Base-by-base conservation (phyloP, 2,888 invertebrate genomes). In the Synergus itoensis region DNA sequence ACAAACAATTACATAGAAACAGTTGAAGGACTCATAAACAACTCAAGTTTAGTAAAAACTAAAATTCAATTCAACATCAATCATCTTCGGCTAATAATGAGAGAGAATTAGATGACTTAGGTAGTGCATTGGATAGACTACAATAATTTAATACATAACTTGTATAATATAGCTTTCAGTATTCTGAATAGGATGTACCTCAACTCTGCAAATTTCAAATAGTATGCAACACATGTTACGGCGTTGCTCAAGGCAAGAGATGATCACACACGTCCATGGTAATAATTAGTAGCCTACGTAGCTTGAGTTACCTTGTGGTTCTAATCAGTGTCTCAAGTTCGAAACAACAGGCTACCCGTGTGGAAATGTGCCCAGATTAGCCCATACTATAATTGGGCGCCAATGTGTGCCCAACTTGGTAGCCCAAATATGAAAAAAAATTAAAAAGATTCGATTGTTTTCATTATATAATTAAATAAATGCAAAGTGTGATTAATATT, bases 261-360 rank as follows among this genome's bases (percentile, higher is more conserved):
- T 53, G 73, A 73, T 73, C 73, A 40, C n/a, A 36, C 36, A 73
- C 36, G 53, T 73, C 53, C 73, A 73, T 36, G 36, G 73, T 73
- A 36, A 40, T 73, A 73, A 73, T 73, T 73, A 73, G 73, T 73
- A 36, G 36, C 73, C 48, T 9, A 40, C 53, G 36, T 53, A 73
- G 53, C 73, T 73, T 53, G 53, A 53, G 73, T 73, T 73, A 73
- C 48, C 48, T 48, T 73, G 36, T 53, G 73, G 73, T 53, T 73
- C 36, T 53, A 73, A 73, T 73, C 73, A 53, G 53, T 48, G 73
- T 73, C 53, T 73, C 73, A 73, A 73, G n/a, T 73, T 53, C 53
- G 36, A 36, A 73, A 73, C 36, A 73, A 36, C 36, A 73, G 21
- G 36, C 53, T 53, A n/a, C n/a, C n/a, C n/a, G n/a, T n/a, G n/a